These are phyloP conservation scores for Platynereis dumerilii DNA, from an alignment of 2,888 invertebrate species.

Conservation along the genomic window DNA sequence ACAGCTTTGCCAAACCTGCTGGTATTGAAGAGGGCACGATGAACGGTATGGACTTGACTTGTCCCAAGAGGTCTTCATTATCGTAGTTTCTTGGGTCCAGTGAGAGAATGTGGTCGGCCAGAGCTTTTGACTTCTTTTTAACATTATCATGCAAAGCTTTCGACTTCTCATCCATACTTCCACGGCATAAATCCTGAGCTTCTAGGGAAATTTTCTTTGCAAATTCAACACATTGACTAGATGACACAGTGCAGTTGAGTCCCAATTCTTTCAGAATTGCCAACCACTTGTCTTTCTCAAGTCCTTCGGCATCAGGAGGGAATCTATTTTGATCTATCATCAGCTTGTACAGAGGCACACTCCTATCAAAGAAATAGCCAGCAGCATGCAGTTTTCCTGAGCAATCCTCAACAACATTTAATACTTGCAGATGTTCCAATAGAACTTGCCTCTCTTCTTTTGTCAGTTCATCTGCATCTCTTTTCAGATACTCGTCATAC, in stretches of 20 bases:
- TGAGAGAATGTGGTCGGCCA: conserved; percentile 29
- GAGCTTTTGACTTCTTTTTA: conserved; percentile 28
- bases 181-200: conserved; percentile 14
- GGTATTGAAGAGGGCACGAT: conserved; percentile 21
- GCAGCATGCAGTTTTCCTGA: conserved; percentile 36
- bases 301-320: conserved; percentile 30
- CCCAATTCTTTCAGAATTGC: conserved; percentile 32
- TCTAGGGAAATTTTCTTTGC: conserved; percentile 30
- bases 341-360: conserved; percentile 36
- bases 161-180: conserved; percentile 12
- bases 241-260: conserved; percentile 28
- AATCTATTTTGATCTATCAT: conserved; percentile 41
- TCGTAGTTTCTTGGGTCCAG: conserved; percentile 5
- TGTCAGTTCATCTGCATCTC: conserved; percentile 8
- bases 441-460: conserved; percentile 29
- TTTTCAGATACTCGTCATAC: conserved; percentile 30
- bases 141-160: no score
- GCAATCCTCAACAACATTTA: conserved; percentile 35
- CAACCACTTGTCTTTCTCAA: conserved; percentile 35
- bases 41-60: conserved; percentile 30
- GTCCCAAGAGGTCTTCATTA: conserved; percentile 26
- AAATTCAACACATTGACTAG: conserved; percentile 32
- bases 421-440: conserved; percentile 30
- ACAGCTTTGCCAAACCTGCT: conserved; percentile 14
- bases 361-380: conserved; percentile 41